Percentiles rank a stretch among this genome's conserved stretches.
Conservation (phyloP, 1,140 invertebrate genomes). For the Halyomorpha halys region DNA sequence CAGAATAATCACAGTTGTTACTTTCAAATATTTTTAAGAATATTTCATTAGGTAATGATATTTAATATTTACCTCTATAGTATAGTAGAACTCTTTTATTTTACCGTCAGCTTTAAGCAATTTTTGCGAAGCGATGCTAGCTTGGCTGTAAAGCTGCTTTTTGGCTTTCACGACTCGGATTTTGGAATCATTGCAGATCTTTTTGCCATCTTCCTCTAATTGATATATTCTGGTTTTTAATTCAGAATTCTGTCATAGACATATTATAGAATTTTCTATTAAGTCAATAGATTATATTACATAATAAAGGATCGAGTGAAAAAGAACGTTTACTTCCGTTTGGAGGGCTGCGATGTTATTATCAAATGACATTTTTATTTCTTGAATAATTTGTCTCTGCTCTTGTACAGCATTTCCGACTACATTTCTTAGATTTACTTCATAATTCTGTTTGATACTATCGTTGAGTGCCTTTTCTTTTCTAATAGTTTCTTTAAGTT, state of each 20-base stretch:
- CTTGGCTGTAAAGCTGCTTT: background rate
- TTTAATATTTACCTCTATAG: conserved; percentile 1
- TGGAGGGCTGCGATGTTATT: background rate
- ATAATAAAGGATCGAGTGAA: too few relatives aligned
- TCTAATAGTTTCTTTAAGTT: background rate
- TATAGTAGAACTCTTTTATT: conserved; percentile 8
- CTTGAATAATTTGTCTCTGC: background rate
- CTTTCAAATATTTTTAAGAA: too few relatives aligned
- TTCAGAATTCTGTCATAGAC: background rate
- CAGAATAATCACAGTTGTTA: too few relatives aligned
- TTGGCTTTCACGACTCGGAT: background rate
- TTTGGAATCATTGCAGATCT: background rate
- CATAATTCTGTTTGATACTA: background rate
- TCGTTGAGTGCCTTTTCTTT: background rate
- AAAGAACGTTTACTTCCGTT: background rate
- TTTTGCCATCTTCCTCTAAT: conserved; percentile 1
- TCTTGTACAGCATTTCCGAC: background rate
- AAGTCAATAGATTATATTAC: too few relatives aligned
- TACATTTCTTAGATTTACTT: background rate
- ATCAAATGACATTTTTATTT: background rate
- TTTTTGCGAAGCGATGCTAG: background rate
- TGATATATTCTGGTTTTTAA: conserved; percentile 2
- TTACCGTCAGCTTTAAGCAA: background rate
- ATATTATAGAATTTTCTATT: too few relatives aligned
- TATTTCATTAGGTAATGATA: background rate